Evolutionary conservation across 2,113 vertebrate species (phyloP).

Genomic region (Psephotus haematonotus): DNA sequence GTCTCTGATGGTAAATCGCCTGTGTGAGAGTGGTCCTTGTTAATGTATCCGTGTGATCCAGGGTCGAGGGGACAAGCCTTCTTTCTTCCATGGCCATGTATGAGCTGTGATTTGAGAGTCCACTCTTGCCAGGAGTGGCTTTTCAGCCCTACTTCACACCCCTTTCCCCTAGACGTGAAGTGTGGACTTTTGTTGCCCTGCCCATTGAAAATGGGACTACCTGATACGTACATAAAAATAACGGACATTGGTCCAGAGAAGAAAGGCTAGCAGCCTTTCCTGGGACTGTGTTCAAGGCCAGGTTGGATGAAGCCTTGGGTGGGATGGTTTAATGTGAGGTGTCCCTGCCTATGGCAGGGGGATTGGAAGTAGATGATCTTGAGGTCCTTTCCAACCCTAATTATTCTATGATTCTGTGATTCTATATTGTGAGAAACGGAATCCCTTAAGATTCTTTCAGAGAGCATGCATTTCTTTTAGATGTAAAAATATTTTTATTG

Average conservation of each 20-base stretch:
- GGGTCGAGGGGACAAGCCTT: not conserved
- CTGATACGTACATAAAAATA: not conserved
- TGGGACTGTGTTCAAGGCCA: no score
- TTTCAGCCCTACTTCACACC: not conserved
- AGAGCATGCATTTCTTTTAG: fast-evolving
- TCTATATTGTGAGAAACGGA: not conserved
- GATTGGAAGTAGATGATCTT: no score
- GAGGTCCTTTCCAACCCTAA: no score
- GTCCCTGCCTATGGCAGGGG: no score
- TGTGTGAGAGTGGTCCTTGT: not conserved
- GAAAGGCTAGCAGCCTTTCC: not conserved
- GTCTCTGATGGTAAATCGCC: not conserved
- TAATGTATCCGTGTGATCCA: not conserved
- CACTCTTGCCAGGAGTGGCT: not conserved
- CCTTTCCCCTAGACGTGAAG: fast-evolving
- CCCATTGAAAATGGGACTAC: not conserved
- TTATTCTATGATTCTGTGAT: no score
- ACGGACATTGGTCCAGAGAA: not conserved
- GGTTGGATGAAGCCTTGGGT: no score
- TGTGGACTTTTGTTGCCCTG: fast-evolving
- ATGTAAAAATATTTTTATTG: not conserved
- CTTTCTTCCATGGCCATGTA: not conserved
- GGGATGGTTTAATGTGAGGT: no score
- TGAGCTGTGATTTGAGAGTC: not conserved
- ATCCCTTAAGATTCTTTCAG: not conserved